Evolutionary conservation across 2,113 vertebrate genomes (phyloP), one percentile per base, ranked within the genome.

Genomic region (Anseranas semipalmata): DNA sequence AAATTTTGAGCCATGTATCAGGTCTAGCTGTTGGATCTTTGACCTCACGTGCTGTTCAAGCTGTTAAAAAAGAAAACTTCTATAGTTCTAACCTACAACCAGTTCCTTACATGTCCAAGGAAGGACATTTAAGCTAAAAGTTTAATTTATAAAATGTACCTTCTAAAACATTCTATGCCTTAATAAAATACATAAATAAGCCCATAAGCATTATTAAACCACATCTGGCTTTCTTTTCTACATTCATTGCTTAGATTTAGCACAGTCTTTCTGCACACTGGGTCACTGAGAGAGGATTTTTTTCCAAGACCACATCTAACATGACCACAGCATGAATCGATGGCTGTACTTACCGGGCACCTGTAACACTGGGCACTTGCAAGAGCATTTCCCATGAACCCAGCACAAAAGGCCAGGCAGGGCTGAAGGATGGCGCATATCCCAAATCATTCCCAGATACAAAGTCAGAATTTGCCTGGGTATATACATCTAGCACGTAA

Each of bases 391-490:
- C 22, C 77, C 53, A 37, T 5, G 25, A 70, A 67, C 8, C 19
- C 56, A 52, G 33, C 33, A 41, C 2, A 15, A 19, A 55, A 10
- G 0, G 3, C 43, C 48, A n/a, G 43, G 20, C 60, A 1, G 1
- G 19, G 41, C 20, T 39, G 41, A 63, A 81, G 8, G 21, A 53
- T 17, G 10, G 33, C 74, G 33, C 55, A 43, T 37, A 37, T n/a
- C 59, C 59, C 35, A 15, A 55, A n/a, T 16, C 46, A 9, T 50
- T 50, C 48, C 45, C 35, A n/a, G 15, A 78, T 14, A 56, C 56
- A 71, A 63, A 63, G 9, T 15, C 76, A 79, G 62, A 63, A 84
- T 55, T 72, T 41, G 52, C n/a, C 16, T 12, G 24, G 33, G 17
- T 33, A 52, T 32, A 33, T 12, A 46, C 9, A 52, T 41, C 16